Evolutionary conservation across 2,113 vertebrate genomes (phyloP), one percentile per base, ranked within the genome.

Genomic region (Megaleporinus macrocephalus): DNA sequence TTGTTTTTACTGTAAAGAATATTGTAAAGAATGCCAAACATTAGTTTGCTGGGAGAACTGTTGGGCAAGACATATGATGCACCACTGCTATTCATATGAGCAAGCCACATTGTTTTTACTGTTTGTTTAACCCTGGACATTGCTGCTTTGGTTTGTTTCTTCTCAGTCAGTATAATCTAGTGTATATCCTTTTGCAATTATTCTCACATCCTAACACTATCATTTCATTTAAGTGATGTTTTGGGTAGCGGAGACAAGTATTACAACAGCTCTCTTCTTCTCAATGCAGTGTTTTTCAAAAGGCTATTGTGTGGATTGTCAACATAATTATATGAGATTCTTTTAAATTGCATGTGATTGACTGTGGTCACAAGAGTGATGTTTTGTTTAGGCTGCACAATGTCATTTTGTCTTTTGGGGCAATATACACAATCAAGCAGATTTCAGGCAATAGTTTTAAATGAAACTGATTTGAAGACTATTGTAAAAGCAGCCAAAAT

Each of bases 151-250:
- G 47, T 44, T 73, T 55, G 61, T 78, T 61, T 63, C 57, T 76
- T 47, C 26, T 68, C 29, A 29, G 22, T 55, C 47, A 30, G 47
- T 69, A 51, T 44, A 73, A 41, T 41, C n/a, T 81, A 22, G 66
- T 22, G 51, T 16, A 69, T 9, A 16, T 4, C 15, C 74, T 85
- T 47, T 57, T 51, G 72, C 59, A 73, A n/a, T 47, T 73, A n/a
- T 81, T 73, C 75, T 55, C 47, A 61, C 76, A 65, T 73, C 47
- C 73, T 68, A 84, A 70, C 29, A 68, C 77, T 76, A 70, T 55
- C 59, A 61, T 80, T 70, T 80, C n/a, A 71, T 68, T 20, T 80
- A 84, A 84, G 78, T 84, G 61, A 65, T 85, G 74, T 85, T 81
- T 85, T 78, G 30, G 70, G 51, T 41, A 69, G 51, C 65, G 33